phyloP scores from a whole-genome alignment of 2,888 invertebrate genomes.

The Himalopsyche anomala region DNA sequence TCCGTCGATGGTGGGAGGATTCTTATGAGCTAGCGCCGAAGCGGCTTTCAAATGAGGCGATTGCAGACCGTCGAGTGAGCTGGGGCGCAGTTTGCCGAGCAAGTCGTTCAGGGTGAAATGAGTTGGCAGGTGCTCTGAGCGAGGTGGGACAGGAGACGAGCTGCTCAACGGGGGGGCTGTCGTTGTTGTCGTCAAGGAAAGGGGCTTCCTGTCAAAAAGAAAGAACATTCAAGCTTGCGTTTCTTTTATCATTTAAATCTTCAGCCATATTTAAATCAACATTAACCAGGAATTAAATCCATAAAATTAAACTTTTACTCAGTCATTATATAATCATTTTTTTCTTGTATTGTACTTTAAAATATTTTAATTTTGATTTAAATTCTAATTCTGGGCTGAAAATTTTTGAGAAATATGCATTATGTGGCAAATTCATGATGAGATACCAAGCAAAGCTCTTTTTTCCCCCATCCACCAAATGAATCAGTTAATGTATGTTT shows the following conservation, averaged over 20 bases:
- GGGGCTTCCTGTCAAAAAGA: slow-evolving; percentile 74
- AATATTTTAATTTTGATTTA: neutral
- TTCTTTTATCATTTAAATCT: slow-evolving; percentile 51
- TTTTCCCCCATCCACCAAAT: slow-evolving; percentile 79
- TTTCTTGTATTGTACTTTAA: too few species aligned
- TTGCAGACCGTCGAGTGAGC: slow-evolving; percentile 75
- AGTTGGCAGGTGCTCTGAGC: slow-evolving; percentile 76
- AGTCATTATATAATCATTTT: too few species aligned
- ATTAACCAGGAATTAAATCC: too few species aligned
- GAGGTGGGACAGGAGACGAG: slow-evolving; percentile 77
- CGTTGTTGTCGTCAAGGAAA: slow-evolving; percentile 78
- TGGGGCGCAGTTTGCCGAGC: slow-evolving; percentile 77
- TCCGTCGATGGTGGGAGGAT: slow-evolving; percentile 79
- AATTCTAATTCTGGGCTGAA: slow-evolving; percentile 50
- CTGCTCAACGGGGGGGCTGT: slow-evolving; percentile 77
- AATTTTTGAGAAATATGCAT: slow-evolving; percentile 12
- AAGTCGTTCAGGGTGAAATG: slow-evolving; percentile 77
- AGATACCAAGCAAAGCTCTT: slow-evolving; percentile 80
- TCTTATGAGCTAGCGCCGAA: slow-evolving; percentile 73
- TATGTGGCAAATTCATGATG: slow-evolving; percentile 68
- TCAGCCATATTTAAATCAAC: slow-evolving; percentile 49
- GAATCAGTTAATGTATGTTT: slow-evolving; percentile 53
- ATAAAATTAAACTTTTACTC: too few species aligned
- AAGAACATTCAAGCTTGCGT: slow-evolving; percentile 39
- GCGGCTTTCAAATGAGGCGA: slow-evolving; percentile 74